Conservation (phyloP, 2,888 invertebrate species). For the Hylaea fasciaria region DNA sequence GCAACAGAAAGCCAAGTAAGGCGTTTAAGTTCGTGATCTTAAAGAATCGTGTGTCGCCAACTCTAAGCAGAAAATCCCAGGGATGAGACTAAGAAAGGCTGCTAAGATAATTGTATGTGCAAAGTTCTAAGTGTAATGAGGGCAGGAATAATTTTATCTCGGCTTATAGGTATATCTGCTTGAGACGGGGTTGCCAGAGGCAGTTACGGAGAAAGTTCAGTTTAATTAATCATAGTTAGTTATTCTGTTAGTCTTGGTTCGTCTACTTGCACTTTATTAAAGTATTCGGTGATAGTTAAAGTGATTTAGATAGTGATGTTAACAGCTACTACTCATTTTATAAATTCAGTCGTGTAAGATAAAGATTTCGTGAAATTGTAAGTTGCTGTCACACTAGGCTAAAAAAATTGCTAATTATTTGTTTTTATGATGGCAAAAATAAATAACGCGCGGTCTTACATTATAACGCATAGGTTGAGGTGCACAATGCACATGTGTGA, state of each 20-base stretch:
- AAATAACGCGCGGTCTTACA: too few relatives aligned
- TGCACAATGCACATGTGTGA: too few relatives aligned
- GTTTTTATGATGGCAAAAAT: too few relatives aligned
- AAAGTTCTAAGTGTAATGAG: constrained; percentile 42
- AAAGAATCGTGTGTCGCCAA: constrained; percentile 12
- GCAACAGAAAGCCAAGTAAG: not conserved
- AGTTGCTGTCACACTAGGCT: too few relatives aligned
- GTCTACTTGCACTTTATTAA: not conserved
- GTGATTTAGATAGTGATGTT: too few relatives aligned
- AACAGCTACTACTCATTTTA: too few relatives aligned
- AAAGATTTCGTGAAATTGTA: too few relatives aligned
- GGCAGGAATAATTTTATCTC: constrained; percentile 39
- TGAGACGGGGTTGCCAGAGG: constrained; percentile 17
- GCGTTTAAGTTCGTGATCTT: constrained; percentile 13
- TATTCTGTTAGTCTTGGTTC: constrained; percentile 2
- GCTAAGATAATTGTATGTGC: constrained; percentile 43
- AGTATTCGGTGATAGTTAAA: not conserved
- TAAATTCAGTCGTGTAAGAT: too few relatives aligned
- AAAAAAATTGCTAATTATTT: too few relatives aligned
- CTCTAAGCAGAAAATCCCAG: constrained; percentile 21
- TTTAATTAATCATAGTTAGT: constrained; percentile 33
- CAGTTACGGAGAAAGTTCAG: constrained; percentile 14
- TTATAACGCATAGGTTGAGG: too few relatives aligned
- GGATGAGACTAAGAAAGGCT: constrained; percentile 22
- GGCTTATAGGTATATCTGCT: constrained; percentile 28